Evolutionary conservation across 2,113 vertebrate genomes (phyloP), one percentile per base, ranked within the genome.

Genomic region (Zosterops borbonicus): DNA sequence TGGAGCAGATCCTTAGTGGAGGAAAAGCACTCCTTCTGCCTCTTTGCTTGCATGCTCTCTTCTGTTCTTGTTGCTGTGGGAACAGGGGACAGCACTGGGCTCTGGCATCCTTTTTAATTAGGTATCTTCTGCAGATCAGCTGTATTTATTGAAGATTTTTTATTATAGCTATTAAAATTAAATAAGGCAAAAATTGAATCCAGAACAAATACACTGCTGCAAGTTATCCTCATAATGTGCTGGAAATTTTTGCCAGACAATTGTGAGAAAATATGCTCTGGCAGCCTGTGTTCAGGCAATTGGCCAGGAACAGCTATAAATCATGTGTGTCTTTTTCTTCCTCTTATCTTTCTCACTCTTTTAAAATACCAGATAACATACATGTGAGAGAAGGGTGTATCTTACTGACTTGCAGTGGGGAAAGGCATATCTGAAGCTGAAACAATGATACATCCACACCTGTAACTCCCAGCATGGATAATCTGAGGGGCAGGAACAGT

Each of bases 91-190:
- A 84, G 65, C 35, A 27, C 62, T 6, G 5, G 55, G 75, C 50
- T 92, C 50, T 63, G 64, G 52, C 69, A 67, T 83, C 4, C 1
- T 75, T 80, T 92, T 77, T 92, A 81, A 87, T 95, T 87, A 80
- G 63, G 28, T 77, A 50, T 90, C 79, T 88, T 83, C 82, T 93
- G 64, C 60, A 86, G 56, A 88, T 90, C 75, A 70, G 68, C 85
- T 87, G 73, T 59, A 90, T 90, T 93, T 86, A 92, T 83, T 63
- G 62, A 83, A 68, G 83, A 50, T 83, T 60, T 63, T 92, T 93
- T 86, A 89, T 95, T 93, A 93, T 14, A 93, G 90, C 90, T 83
- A 84, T 70, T 94, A 86, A 91, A 93, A 95, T 95, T 86, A 96
- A 96, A 93, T 90, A 94, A 92, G 90, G 80, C 83, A 83, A 95